Base-by-base conservation (phyloP, 1,140 invertebrate species). In the Drosophila ambigua region DNA sequence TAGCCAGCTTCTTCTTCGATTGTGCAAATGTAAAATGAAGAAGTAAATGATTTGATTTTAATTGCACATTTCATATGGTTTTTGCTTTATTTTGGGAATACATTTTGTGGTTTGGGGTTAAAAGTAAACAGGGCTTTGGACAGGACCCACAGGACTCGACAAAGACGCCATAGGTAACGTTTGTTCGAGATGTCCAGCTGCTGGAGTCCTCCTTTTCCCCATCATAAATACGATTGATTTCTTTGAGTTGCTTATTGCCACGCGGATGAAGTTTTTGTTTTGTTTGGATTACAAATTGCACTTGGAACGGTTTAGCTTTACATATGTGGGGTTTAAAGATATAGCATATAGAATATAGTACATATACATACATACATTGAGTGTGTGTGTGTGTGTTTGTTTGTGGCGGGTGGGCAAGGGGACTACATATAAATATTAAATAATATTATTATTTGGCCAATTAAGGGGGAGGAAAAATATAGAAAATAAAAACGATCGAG, bases 271-370 rank as follows among this genome's bases (percentile, higher is more conserved):
- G 64, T 24, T 16, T 52, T 35, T 39, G 31, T 41, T 13, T 55
- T 39, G 62, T 57, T 75, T 74, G 43, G 61, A 59, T 84, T 74
- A 71, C 59, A 87, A 87, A 84, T 84, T 84, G 81, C 82, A 84
- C 82, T 87, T 84, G 78, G 60, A 80, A 85, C 64, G 69, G 54
- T 57, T 63, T 67, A 65, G 76, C 51, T 79, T 85, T 66, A 77
- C 60, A 79, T 31, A 9, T 31, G 20, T 20, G 20, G 2, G 35
- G 11, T 13, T 28, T 28, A 28, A 2, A 2, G 23, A 24, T 24
- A 3, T 31, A 31, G 31, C 7, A 31, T 31, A 39, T 13, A 35
- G 35, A 11, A 13, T 39, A 39, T 39, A 39, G 35, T 68, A 59
- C 48, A 48, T 55, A 71, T 23, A 61, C 59, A 75, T 62, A 28